Conservation (phyloP, 1,140 invertebrate genomes). For the Condylostylus longicornis region DNA sequence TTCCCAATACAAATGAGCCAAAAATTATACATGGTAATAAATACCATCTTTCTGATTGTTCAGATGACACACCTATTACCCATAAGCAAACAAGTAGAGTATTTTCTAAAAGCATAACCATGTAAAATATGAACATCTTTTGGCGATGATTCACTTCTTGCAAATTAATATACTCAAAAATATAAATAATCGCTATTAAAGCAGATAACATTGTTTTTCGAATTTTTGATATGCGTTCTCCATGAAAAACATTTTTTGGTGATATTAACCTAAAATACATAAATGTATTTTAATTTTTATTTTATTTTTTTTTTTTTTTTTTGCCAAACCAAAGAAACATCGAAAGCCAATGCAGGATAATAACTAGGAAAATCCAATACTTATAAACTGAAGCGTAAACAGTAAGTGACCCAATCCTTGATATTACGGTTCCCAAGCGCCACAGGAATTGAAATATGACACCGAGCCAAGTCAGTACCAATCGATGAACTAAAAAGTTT, state of each 20-base stretch:
- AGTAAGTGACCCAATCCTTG: constrained; percentile 62
- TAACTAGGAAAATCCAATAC: constrained; percentile 66
- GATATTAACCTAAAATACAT: constrained; percentile 75
- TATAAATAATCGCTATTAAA: constrained; percentile 70
- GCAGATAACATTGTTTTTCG: constrained; percentile 53
- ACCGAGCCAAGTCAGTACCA: constrained; percentile 76
- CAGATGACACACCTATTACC: constrained; percentile 43
- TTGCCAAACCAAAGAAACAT: constrained; percentile 56
- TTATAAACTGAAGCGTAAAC: constrained; percentile 75
- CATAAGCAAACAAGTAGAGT: constrained; percentile 52
- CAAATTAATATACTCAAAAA: constrained; percentile 82
- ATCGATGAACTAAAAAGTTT: constrained; percentile 64
- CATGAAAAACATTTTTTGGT: constrained; percentile 68
- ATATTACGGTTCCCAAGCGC: constrained; percentile 72
- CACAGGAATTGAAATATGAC: constrained; percentile 74
- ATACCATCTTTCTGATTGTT: constrained; percentile 22
- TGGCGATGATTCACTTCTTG: constrained; percentile 63
- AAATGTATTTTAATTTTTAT: constrained; percentile 70
- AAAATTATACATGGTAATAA: constrained; percentile 40
- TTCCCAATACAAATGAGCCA: constrained; percentile 54
- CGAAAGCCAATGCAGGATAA: constrained; percentile 51
- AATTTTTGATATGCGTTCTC: constrained; percentile 50
- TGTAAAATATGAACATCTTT: constrained; percentile 75
- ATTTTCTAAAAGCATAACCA: constrained; percentile 85
- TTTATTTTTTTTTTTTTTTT: too few relatives aligned